These are phyloP conservation scores for Tangara arthus DNA, from an alignment of 2,797 vertebrate genomes.

Conservation along the genomic window DNA sequence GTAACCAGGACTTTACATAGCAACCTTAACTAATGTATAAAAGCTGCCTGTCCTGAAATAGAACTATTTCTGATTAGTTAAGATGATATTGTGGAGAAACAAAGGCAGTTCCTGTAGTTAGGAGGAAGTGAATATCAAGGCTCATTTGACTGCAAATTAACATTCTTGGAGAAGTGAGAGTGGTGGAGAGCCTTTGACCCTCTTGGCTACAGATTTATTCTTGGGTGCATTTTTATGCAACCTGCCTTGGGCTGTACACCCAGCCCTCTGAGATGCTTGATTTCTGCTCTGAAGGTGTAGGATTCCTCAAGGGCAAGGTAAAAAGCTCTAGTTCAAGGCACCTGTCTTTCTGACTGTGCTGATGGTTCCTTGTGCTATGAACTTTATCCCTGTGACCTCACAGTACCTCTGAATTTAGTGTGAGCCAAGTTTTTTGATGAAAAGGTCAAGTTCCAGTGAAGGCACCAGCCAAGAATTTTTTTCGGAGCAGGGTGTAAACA, in stretches of 20 bases:
- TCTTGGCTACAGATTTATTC: neutral
- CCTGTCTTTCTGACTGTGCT: neutral
- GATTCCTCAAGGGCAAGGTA: neutral
- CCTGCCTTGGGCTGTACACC: neutral
- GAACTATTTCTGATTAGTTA: neutral
- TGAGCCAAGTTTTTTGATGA: constrained; percentile 13
- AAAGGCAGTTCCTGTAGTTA: neutral
- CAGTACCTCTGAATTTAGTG: neutral
- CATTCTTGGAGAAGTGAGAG: neutral
- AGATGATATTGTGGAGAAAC: neutral
- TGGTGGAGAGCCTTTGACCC: neutral
- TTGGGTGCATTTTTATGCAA: neutral
- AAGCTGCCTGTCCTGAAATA: neutral
- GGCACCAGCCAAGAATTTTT: neutral
- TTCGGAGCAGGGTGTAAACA: neutral
- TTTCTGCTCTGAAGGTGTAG: neutral
- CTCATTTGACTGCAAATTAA: neutral
- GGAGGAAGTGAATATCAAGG: neutral
- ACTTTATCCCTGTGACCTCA: constrained; percentile 30
- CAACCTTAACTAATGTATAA: neutral
- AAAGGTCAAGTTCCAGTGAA: constrained; percentile 31
- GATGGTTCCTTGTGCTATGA: neutral
- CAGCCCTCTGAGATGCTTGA: neutral
- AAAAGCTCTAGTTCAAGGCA: neutral
- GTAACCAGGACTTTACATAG: neutral